A percentile compares a stretch with the other conserved stretches of the same genome.
Conservation (phyloP, 2,797 vertebrate species). For the Epinephelus malabaricus region DNA sequence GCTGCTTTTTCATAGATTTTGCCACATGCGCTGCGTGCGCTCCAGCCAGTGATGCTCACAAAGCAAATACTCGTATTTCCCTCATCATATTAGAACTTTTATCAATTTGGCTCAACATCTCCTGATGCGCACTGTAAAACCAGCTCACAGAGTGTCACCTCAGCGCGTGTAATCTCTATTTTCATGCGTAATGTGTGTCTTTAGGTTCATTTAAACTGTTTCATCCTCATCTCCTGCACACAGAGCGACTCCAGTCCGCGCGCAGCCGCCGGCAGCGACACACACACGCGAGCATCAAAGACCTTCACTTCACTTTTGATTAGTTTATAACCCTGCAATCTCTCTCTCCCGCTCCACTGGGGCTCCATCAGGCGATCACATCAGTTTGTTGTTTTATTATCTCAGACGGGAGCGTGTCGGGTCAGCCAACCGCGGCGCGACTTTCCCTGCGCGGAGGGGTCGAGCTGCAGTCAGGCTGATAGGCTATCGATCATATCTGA, state of each 20-base stretch:
- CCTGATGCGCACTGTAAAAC: neutral
- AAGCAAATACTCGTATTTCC: neutral
- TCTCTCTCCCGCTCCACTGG: neutral
- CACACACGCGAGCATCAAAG: slow-evolving; percentile 7
- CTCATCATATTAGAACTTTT: neutral
- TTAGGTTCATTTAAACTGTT: neutral
- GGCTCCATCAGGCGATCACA: slow-evolving; percentile 33
- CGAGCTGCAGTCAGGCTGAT: slow-evolving; percentile 31
- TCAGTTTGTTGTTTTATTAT: slow-evolving; percentile 22
- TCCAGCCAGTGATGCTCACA: neutral
- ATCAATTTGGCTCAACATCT: neutral
- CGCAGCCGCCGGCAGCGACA: neutral
- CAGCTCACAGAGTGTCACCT: neutral
- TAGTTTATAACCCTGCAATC: slow-evolving; percentile 42
- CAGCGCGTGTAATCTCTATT: accelerated
- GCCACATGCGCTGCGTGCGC: neutral
- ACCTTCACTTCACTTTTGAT: slow-evolving; percentile 47
- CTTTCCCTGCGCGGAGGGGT: neutral
- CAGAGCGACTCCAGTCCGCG: neutral
- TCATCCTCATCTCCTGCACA: slow-evolving; percentile 4
- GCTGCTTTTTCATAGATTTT: neutral
- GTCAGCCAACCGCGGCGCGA: slow-evolving; percentile 28
- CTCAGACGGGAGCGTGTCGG: slow-evolving; percentile 41
- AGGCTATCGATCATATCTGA: slow-evolving; percentile 35
- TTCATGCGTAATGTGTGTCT: neutral